Percentiles rank a stretch among this genome's conserved stretches.
phyloP scores from a whole-genome alignment of 2,113 vertebrate species.

The Lepus europaeus region DNA sequence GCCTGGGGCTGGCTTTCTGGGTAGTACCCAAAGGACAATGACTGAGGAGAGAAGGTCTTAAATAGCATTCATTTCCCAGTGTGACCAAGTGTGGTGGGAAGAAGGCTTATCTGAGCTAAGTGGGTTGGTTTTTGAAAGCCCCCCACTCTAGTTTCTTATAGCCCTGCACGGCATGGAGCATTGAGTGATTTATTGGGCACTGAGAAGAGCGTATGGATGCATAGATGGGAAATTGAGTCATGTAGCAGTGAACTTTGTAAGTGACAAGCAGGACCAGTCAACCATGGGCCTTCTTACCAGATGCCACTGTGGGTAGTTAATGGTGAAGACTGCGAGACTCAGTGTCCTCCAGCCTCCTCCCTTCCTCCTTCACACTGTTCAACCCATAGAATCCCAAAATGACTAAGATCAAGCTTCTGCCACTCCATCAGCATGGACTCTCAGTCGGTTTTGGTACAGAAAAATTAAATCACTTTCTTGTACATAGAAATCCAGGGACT shows the following conservation, averaged over 20 bases:
- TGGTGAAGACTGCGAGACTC: not conserved
- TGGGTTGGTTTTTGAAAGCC: not conserved
- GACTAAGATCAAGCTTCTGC: not conserved
- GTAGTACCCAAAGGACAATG: not conserved
- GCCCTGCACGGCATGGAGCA: not conserved
- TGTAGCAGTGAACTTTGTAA: not conserved
- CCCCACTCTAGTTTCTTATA: not conserved
- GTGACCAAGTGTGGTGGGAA: not conserved
- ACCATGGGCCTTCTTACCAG: not conserved
- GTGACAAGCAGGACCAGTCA: not conserved
- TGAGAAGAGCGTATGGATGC: not conserved
- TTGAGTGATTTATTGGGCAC: not conserved
- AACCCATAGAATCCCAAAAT: not conserved
- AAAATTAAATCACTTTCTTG: constrained; percentile 33
- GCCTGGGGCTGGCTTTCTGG: not conserved
- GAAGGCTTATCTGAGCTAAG: not conserved
- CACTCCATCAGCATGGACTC: not conserved
- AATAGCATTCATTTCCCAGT: not conserved
- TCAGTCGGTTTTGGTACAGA: not conserved
- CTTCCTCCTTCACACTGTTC: not conserved
- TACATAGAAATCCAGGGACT: not conserved
- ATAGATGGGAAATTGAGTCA: not conserved
- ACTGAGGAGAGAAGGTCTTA: not conserved
- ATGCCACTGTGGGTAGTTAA: not conserved
- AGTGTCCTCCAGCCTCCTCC: not conserved